A percentile compares a stretch with the other conserved stretches of the same genome.
phyloP scores from a whole-genome alignment of 2,888 invertebrate species.

The Brachyptera putata region DNA sequence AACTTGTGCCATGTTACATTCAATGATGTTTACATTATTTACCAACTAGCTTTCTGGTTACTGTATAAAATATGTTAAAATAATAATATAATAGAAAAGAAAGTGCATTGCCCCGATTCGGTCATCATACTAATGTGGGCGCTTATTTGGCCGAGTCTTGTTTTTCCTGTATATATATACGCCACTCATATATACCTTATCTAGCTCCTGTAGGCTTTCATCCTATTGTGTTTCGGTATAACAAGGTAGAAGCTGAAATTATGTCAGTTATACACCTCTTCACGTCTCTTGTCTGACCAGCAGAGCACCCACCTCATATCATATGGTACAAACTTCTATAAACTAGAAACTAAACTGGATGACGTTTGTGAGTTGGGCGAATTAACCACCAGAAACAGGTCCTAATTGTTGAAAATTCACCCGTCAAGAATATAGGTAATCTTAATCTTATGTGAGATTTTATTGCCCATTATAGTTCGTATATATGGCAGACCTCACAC shows the following conservation, averaged over 20 bases:
- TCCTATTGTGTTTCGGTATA: no score
- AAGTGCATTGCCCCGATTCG: neutral
- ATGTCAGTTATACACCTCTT: no score
- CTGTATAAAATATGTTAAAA: conserved; percentile 1
- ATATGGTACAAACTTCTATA: no score
- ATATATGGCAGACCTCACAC: conserved; percentile 18
- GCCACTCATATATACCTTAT: no score
- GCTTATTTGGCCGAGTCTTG: neutral
- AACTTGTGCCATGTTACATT: neutral
- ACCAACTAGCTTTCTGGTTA: neutral
- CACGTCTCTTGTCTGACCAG: no score
- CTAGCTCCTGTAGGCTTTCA: no score
- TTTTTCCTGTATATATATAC: no score
- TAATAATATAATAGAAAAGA: neutral
- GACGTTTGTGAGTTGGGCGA: no score
- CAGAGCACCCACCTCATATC: no score
- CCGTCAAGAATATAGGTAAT: neutral
- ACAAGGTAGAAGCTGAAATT: no score
- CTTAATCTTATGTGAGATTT: conserved; percentile 18
- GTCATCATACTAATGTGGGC: neutral
- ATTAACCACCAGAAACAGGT: conserved; percentile 18
- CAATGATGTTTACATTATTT: neutral
- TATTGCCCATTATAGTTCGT: conserved; percentile 15
- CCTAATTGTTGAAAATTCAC: conserved; percentile 16
- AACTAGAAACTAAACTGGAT: no score